Base-by-base conservation (phyloP, 2,888 invertebrate genomes). In the Drosophila fungiperda region DNA sequence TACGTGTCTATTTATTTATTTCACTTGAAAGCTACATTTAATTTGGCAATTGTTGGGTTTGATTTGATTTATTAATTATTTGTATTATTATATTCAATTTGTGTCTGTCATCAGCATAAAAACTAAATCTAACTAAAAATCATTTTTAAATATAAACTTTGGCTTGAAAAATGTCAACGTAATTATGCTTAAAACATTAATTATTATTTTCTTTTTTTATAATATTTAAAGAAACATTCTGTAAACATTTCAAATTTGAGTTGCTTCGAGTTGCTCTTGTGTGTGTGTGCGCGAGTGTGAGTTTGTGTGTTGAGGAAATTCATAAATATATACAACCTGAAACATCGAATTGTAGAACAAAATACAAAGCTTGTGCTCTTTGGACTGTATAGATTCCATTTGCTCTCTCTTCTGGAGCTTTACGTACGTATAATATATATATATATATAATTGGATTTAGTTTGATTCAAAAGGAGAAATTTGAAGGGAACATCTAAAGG, bases 21-120 rank as follows among this genome's bases (percentile, higher is more conserved):
- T 88, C 88, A 89, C 80, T 89, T 91, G 91, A 93, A 92, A 93
- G 92, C 93, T 93, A 92, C 91, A 89, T 88, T 87, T 91, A 92
- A 92, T 92, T 92, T 92, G 93, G 93, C 92, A 93, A 92, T 92
- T 92, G 91, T 92, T 92, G 93, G 93, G 92, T 92, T 91, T 90
- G 90, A 91, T 90, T 90, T 89, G 65, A 72, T 81, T 78, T 75
- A 72, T 71, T 83, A 52, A 57, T 57, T 62, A 32, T 50, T 63
- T 57, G 63, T 70, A 61, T 66, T 63, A 61, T 59, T 53, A 42
- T 72, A 70, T 58, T 52, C 26, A 58, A 48, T 29, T 36, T 78
- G 55, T 77, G 57, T 69, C 65, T 78, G 68, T 70, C 76, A 66
- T 76, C 83, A 73, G 89, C 84, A 68, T 83, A 73, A 67, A 62